Evolutionary conservation across 1,140 invertebrate genomes (phyloP).

Genomic region (Epicauta chinensis): DNA sequence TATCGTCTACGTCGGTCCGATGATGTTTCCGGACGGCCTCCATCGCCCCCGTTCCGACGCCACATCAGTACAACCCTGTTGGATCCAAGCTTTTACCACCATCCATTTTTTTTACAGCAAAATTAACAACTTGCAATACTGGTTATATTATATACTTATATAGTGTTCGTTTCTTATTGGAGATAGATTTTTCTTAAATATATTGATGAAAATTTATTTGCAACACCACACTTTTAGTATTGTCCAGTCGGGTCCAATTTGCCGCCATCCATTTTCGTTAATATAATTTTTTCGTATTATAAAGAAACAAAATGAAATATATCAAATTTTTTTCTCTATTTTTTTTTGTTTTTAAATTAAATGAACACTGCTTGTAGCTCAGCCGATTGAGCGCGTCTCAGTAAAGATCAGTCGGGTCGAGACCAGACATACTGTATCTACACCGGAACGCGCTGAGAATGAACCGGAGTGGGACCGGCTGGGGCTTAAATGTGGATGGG

Average conservation of each 20-base stretch:
- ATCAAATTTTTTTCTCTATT: too few species aligned
- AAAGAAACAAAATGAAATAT: too few species aligned
- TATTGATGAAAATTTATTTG: neutral
- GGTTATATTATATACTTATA: constrained; percentile 1
- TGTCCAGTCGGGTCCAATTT: constrained; percentile 41
- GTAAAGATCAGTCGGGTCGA: constrained; percentile 37
- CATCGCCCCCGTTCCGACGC: constrained; percentile 37
- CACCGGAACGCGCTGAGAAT: constrained; percentile 25
- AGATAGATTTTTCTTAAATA: neutral
- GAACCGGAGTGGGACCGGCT: constrained; percentile 23
- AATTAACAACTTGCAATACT: neutral
- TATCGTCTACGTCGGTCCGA: constrained; percentile 39
- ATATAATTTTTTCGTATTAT: too few species aligned
- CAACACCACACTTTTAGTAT: constrained; percentile 29
- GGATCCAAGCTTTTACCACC: constrained; percentile 39
- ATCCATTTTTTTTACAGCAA: constrained; percentile 9
- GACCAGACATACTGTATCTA: constrained; percentile 30
- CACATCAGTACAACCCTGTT: constrained; percentile 41
- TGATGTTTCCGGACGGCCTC: constrained; percentile 41
- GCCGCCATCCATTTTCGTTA: constrained; percentile 35
- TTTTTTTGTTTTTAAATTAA: too few species aligned
- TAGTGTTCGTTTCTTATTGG: neutral
- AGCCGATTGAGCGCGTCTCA: constrained; percentile 14
- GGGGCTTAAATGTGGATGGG: constrained; percentile 33
- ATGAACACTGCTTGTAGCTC: neutral